Evolutionary conservation across 23 tunicate genomes (phyloP), one percentile per base, ranked within the genome.

Genomic region (Botrylloides violaceus): DNA sequence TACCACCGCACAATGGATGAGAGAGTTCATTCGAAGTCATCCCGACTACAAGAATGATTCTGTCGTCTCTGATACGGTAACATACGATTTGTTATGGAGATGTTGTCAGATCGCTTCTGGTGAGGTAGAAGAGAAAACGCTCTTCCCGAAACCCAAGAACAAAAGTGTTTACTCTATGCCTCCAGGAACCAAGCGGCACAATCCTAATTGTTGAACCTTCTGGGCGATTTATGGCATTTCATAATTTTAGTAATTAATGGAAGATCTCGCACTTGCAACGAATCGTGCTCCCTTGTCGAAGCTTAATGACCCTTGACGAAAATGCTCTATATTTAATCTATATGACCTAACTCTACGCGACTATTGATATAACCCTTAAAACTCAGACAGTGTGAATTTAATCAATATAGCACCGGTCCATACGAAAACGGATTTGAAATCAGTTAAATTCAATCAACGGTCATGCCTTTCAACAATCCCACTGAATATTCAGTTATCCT

Each of bases 1-100:
- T 74, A 93, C 94, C 23, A 72, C 83, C 1, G 98, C 98, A 2
- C 92, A 93, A 76, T 93, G 98, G 98, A 81, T 86, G 78, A 64
- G 98, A 60, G 71, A 86, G 26, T 86, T 93, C 79, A 88, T 93
- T 3, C 36, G 50, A n/a, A 56, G 72, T 0, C 98, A 93, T 37
- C 81, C 88, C 3, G 88, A 86, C 19, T 93, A 93, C 33, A 77
- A 85, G 34, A 60, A 81, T 12, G 98, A 93, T 66, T 93, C 98
- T 32, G 77, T 68, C 0, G 89, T 93, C 1, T 55, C 80, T 32
- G 94, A 93, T 48, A 39, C 80, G 12, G 72, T 86, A 39, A 81
- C 84, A 29, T 85, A 85, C 58, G 98, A 93, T 59, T 61, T 93
- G 65, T 65, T 86, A 35, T 61, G 74, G 75, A 61, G 77, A 18